Conservation (phyloP, 2,113 vertebrate species). For the Nestor notabilis region DNA sequence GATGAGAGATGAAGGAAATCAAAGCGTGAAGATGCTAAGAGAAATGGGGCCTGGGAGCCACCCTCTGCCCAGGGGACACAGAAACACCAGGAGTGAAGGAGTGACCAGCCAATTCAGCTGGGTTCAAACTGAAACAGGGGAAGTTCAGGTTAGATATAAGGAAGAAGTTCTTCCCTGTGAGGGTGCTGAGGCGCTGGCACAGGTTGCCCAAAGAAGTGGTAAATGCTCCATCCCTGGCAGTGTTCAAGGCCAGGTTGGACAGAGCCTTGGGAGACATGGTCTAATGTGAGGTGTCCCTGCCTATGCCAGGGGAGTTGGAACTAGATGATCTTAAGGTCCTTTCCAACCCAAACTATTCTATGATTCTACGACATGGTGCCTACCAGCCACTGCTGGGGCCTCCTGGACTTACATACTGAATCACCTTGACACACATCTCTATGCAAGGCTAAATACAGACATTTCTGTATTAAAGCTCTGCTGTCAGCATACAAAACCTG, state of each 20-base stretch:
- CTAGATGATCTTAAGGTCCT: neutral
- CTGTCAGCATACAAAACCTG: neutral
- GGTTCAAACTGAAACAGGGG: neutral
- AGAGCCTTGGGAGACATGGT: neutral
- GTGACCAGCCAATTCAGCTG: neutral
- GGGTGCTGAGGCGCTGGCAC: neutral
- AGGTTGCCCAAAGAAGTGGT: neutral
- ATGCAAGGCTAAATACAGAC: neutral
- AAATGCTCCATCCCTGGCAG: neutral
- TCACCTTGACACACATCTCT: fast-evolving
- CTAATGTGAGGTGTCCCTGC: neutral
- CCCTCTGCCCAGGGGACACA: neutral
- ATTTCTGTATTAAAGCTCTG: neutral
- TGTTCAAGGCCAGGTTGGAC: neutral
- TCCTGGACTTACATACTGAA: neutral
- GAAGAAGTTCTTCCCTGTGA: neutral
- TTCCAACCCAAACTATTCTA: neutral
- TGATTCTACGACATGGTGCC: neutral
- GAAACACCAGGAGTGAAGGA: neutral
- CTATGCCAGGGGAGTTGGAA: neutral
- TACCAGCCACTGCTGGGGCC: neutral
- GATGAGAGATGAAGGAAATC: neutral
- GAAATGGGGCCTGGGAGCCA: neutral
- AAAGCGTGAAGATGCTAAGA: neutral
- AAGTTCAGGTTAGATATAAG: neutral